Conservation (phyloP, 2,888 invertebrate genomes). For the Nasonia oneida region DNA sequence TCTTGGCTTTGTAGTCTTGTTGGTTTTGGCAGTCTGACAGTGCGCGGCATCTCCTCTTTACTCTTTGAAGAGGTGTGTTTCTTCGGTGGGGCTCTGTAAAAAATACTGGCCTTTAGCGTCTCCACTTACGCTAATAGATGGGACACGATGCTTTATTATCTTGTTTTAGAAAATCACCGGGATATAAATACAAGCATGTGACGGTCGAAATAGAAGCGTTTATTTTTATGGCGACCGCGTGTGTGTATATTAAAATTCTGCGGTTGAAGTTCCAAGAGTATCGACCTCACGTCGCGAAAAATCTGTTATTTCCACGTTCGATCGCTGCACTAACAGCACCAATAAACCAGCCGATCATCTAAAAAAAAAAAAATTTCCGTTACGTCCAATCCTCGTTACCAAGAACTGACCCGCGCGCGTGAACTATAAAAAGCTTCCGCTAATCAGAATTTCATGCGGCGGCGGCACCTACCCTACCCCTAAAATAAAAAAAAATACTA, state of each 20-base stretch:
- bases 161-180: slow-evolving; percentile 10
- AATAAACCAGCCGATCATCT: neutral
- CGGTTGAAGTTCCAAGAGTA: too few relatives aligned
- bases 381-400: neutral
- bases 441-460: slow-evolving; percentile 12
- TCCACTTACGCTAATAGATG: slow-evolving; percentile 4
- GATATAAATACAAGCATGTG: neutral
- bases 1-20: slow-evolving; percentile 9
- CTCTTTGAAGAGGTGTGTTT: slow-evolving; percentile 25
- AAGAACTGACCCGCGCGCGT: neutral
- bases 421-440: slow-evolving; percentile 18
- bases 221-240: neutral
- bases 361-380: neutral
- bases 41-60: slow-evolving; percentile 1
- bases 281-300: too few relatives aligned
- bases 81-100: slow-evolving; percentile 39
- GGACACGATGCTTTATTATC: neutral
- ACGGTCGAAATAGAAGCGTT: neutral
- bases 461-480: too few relatives aligned
- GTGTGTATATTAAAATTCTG: too few relatives aligned
- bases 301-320: too few relatives aligned
- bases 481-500: too few relatives aligned
- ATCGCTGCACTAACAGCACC: neutral
- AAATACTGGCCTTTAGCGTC: slow-evolving; percentile 13
- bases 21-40: slow-evolving; percentile 24